phyloP scores from a whole-genome alignment of 2,888 invertebrate species.

The Watsonalla binaria region DNA sequence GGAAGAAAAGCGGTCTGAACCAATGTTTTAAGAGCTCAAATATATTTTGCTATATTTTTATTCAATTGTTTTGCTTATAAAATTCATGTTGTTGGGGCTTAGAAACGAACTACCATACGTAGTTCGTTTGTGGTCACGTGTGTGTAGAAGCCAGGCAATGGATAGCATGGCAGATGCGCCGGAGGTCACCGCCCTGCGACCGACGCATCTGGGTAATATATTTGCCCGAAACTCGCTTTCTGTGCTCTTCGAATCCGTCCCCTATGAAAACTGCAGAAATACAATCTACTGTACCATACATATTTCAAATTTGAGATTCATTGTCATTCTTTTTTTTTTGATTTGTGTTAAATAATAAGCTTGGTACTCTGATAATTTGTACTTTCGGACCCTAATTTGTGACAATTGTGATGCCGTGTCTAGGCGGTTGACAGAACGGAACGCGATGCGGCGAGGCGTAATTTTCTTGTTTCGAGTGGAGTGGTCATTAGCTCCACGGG shows the following conservation, averaged over 20 bases:
- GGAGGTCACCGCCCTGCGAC: slow-evolving; percentile 63
- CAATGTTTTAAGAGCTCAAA: too few relatives aligned
- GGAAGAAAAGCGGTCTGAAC: too few relatives aligned
- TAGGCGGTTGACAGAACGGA: slow-evolving; percentile 38
- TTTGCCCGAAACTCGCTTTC: slow-evolving; percentile 46
- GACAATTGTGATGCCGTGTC: slow-evolving; percentile 48
- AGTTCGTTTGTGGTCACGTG: slow-evolving; percentile 49
- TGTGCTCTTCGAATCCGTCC: slow-evolving; percentile 33
- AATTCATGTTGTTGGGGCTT: neutral
- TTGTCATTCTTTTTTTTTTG: too few relatives aligned
- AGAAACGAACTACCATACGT: neutral
- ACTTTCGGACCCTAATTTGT: slow-evolving; percentile 50
- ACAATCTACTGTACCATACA: neutral
- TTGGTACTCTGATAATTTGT: neutral
- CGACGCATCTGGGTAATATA: slow-evolving; percentile 58
- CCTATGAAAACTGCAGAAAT: slow-evolving; percentile 21
- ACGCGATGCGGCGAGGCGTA: slow-evolving; percentile 40
- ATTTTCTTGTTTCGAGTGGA: slow-evolving; percentile 71
- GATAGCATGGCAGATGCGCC: slow-evolving; percentile 53
- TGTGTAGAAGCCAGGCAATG: slow-evolving; percentile 45
- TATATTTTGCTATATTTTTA: too few relatives aligned
- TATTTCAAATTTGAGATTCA: too few relatives aligned
- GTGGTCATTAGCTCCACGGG: slow-evolving; percentile 71
- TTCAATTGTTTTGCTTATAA: too few relatives aligned
- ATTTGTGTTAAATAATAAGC: too few relatives aligned